Conservation (phyloP, 2,888 invertebrate species). For the Amphipoea lucens region DNA sequence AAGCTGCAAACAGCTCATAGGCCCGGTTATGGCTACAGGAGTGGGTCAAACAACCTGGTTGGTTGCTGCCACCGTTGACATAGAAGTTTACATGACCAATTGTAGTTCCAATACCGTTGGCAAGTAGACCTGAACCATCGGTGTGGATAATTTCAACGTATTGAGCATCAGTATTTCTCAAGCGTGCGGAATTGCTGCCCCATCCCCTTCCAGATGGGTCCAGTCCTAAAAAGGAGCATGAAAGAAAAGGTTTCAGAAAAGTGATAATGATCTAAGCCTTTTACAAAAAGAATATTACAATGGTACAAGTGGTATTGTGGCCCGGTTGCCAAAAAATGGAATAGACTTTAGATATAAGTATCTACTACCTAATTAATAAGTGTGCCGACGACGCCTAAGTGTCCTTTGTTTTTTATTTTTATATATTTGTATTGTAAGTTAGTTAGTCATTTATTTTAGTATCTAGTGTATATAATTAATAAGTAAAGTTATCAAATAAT, state of each 20-base stretch:
- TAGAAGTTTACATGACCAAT: constrained; percentile 96
- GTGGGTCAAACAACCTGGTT: constrained; percentile 80
- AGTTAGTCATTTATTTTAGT: too few relatives aligned
- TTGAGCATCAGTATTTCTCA: constrained; percentile 73
- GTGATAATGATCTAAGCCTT: neutral
- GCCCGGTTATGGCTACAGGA: constrained; percentile 78
- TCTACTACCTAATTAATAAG: neutral
- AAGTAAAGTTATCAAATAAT: neutral
- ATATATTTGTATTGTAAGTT: too few relatives aligned
- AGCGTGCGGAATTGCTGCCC: constrained; percentile 68
- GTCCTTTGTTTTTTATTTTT: too few relatives aligned
- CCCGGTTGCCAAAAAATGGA: neutral
- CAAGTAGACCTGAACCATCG: constrained; percentile 71
- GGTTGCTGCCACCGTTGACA: constrained; percentile 95
- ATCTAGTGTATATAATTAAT: neutral
- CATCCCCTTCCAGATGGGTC: constrained; percentile 76
- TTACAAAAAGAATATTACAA: neutral
- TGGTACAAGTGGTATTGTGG: neutral
- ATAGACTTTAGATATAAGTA: neutral
- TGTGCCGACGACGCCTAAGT: too few relatives aligned
- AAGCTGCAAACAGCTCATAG: constrained; percentile 76
- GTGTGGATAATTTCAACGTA: constrained; percentile 84
- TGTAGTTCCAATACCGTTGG: constrained; percentile 92
- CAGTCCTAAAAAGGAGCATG: constrained; percentile 69
- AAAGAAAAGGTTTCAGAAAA: neutral